Percentiles rank a stretch among this genome's conserved stretches.
phyloP scores from a whole-genome alignment of 1,140 invertebrate genomes.

The Eumeta japonica region DNA sequence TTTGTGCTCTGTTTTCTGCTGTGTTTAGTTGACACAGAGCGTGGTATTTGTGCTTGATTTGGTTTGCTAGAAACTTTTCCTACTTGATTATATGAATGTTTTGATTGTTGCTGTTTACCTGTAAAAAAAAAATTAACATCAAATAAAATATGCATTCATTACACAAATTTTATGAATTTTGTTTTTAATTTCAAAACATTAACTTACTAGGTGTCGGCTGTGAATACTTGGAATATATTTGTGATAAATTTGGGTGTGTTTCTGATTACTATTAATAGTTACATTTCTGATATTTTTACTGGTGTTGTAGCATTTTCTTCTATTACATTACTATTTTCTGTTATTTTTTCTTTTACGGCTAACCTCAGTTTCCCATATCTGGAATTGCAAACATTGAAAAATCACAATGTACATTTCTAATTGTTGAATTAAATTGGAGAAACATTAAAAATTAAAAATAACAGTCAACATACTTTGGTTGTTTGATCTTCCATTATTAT shows the following conservation, averaged over 20 bases:
- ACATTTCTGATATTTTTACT: slow-evolving; percentile 43
- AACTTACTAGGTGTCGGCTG: slow-evolving; percentile 46
- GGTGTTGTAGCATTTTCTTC: slow-evolving; percentile 34
- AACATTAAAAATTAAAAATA: no score
- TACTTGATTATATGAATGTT: slow-evolving; percentile 53
- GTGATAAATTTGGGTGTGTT: slow-evolving; percentile 53
- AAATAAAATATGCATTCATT: no score
- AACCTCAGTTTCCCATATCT: slow-evolving; percentile 47
- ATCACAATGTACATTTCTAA: no score
- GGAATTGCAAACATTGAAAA: slow-evolving; percentile 42
- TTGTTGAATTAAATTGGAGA: no score
- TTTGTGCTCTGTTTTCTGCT: slow-evolving; percentile 28
- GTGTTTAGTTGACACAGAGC: slow-evolving; percentile 26
- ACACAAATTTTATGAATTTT: slow-evolving; percentile 2
- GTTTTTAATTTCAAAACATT: slow-evolving; percentile 5
- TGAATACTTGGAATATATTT: slow-evolving; percentile 52
- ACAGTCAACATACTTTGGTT: no score
- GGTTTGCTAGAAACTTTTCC: slow-evolving; percentile 54
- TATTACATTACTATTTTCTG: slow-evolving; percentile 28
- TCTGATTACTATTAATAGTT: slow-evolving; percentile 44
- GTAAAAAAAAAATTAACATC: no score
- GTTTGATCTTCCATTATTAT: slow-evolving; percentile 50
- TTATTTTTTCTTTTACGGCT: slow-evolving; percentile 47
- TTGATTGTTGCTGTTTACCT: slow-evolving; percentile 53
- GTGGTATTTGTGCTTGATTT: slow-evolving; percentile 24